These are phyloP conservation scores for Lomographa bimaculata DNA, from an alignment of 2,888 invertebrate species.

Conservation along the genomic window DNA sequence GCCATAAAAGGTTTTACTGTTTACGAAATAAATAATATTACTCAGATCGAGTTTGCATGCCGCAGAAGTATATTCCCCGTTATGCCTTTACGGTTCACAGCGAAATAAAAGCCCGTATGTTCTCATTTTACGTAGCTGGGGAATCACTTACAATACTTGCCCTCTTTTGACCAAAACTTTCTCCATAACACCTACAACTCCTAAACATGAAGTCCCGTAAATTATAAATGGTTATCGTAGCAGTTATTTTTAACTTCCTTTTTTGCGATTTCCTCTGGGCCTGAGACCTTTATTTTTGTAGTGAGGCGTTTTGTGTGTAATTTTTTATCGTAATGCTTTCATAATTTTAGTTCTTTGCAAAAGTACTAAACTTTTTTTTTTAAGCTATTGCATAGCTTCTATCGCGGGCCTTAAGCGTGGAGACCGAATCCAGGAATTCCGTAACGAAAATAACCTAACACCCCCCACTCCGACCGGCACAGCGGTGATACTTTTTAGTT, in stretches of 20 bases:
- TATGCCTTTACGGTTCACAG: conserved; percentile 3
- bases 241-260: conserved; percentile 23
- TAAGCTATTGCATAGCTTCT: too few species aligned
- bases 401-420: too few species aligned
- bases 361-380: too few species aligned
- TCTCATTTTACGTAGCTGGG: conserved; percentile 15
- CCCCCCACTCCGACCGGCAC: too few species aligned
- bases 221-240: conserved; percentile 29
- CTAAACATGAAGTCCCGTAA: conserved; percentile 23
- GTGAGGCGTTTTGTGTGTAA: too few species aligned
- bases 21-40: conserved; percentile 14
- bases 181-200: conserved; percentile 28
- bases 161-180: conserved; percentile 24
- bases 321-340: too few species aligned
- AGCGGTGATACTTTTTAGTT: too few species aligned
- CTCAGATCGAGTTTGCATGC: conserved; percentile 7
- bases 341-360: too few species aligned
- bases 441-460: too few species aligned
- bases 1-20: conserved; percentile 3
- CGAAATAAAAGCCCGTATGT: conserved; percentile 14
- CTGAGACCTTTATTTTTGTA: conserved; percentile 13
- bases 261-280: conserved; percentile 20
- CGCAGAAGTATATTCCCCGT: conserved; percentile 7
- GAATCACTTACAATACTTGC: conserved; percentile 30
- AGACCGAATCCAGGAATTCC: too few species aligned